Evolutionary conservation across 2,113 vertebrate genomes (phyloP), one percentile per base, ranked within the genome.

Genomic region (Scatophagus argus): DNA sequence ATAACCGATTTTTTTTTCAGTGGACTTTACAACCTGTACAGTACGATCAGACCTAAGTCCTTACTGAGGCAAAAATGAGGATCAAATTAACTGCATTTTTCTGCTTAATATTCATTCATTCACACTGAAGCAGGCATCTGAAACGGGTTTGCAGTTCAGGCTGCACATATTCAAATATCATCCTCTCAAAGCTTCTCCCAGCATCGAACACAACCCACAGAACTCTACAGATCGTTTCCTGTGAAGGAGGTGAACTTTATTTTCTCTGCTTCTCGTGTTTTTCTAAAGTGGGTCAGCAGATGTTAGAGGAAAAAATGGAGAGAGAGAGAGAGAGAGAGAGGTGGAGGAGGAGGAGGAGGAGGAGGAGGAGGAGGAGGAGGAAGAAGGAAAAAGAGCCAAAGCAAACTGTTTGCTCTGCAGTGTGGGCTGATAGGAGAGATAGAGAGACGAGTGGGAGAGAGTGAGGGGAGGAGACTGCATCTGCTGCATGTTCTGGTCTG

Each of bases 261-360:
- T 88, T 89, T 72, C 68, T 77, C 75, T 80, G 68, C 86, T 91
- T 82, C 64, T 70, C 74, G 81, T 87, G 83, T 92, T 90, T 92
- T 89, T 80, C 67, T 89, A 90, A 94, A 95, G 94, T 94, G 90
- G 93, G 94, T 94, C 92, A 93, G 90, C 94, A 94, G 93, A 94
- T 94, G 93, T 94, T 87, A 80, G 78, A 77, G 77, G 76, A 79
- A 83, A 64, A 77, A 39, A 76, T 7, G 55, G 25, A 31, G 31
- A 67, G 23, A 59, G 43, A 34, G n/a, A 51, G 41, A 10, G 51
- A 81, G 66, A 71, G n/a, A 27, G 23, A 21, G 63, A 52, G 39
- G 69, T 58, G 36, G 76, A 77, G 19, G 63, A 29, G 38, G 64
- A 55, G 60, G 77, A 73, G 79, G 64, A 80, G 43, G 51, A 77